These are phyloP conservation scores for Calcarius ornatus DNA, from an alignment of 2,113 vertebrate genomes.

Conservation along the genomic window DNA sequence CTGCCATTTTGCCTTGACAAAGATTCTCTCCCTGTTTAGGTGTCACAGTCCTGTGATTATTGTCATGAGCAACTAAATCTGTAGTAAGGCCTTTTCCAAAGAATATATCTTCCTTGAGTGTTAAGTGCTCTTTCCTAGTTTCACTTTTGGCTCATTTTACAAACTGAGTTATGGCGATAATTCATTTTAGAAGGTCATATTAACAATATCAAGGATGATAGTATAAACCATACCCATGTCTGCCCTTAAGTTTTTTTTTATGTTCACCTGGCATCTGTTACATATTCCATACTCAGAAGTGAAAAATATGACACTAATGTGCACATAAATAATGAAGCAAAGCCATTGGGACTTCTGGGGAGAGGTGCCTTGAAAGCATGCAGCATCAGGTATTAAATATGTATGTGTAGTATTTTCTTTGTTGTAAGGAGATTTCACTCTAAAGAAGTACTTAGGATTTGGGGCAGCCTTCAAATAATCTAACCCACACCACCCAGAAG, in stretches of 20 bases:
- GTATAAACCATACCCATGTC: not conserved
- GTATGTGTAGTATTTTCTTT: not conserved
- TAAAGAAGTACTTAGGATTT: not conserved
- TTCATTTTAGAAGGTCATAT: not conserved
- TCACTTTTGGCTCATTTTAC: not conserved
- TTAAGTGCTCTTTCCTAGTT: not conserved
- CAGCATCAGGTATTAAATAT: not conserved
- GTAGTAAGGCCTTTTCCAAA: not conserved
- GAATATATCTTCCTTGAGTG: not conserved
- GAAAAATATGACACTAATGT: constrained; percentile 4
- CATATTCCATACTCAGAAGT: not conserved
- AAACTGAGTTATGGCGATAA: not conserved
- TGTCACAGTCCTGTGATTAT: not conserved
- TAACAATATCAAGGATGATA: not conserved
- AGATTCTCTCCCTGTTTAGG: not conserved
- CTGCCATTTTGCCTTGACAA: not conserved
- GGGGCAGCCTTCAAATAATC: not conserved
- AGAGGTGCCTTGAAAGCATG: not conserved
- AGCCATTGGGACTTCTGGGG: not conserved
- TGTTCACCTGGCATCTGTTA: not conserved
- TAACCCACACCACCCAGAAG: not conserved
- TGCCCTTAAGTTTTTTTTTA: not conserved
- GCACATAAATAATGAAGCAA: constrained; percentile 38
- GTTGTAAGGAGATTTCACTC: not conserved
- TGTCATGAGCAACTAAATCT: not conserved